Evolutionary conservation across 2,888 invertebrate species (phyloP).

Genomic region (Drosophila silvestris): DNA sequence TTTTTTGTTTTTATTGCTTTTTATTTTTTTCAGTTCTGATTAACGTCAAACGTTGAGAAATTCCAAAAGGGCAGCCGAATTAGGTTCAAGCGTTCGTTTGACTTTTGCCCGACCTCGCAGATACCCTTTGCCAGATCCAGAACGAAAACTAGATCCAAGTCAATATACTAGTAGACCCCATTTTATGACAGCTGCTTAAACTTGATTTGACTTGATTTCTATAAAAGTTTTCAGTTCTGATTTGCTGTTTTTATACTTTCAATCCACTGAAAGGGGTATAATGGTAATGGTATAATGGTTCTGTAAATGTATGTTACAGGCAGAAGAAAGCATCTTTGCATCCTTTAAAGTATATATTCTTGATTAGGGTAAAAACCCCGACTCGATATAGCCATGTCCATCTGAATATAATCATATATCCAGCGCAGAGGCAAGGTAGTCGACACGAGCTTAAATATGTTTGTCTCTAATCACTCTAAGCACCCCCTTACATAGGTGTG

Average conservation of each 20-base stretch:
- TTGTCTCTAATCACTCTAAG: background rate
- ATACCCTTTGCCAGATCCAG: slow-evolving; percentile 15
- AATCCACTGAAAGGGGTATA: background rate
- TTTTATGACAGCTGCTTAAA: background rate
- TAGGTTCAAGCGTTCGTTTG: slow-evolving; percentile 14
- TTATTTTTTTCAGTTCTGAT: slow-evolving; percentile 20
- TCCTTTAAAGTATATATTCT: background rate
- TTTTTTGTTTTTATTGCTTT: slow-evolving; percentile 20
- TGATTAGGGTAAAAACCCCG: background rate
- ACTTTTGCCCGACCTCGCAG: background rate
- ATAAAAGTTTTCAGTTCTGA: background rate
- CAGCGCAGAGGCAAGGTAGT: background rate
- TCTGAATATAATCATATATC: background rate
- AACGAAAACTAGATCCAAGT: background rate
- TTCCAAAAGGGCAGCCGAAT: slow-evolving; percentile 14
- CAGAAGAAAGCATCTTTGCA: background rate
- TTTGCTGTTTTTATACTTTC: background rate
- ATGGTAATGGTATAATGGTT: background rate
- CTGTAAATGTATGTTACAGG: background rate
- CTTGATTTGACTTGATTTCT: background rate
- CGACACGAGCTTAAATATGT: background rate
- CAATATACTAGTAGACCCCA: background rate
- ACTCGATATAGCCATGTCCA: background rate
- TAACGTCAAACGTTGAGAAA: slow-evolving; percentile 11
- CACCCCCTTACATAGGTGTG: background rate